These are phyloP conservation scores for Mus spicilegus DNA, from an alignment of 2,113 vertebrate species.

Conservation along the genomic window DNA sequence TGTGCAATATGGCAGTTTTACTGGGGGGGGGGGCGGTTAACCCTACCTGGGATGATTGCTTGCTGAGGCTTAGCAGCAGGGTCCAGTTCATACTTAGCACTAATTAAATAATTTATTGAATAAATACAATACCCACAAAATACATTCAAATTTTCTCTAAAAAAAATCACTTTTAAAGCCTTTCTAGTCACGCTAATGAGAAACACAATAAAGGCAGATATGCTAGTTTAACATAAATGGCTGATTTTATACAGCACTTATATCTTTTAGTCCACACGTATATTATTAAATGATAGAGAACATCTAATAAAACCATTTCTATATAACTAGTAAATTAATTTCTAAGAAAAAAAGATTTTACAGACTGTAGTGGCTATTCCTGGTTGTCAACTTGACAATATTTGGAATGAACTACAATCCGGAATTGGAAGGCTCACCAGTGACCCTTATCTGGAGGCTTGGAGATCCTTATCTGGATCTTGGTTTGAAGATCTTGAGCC, in stretches of 20 bases:
- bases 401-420: too few species aligned
- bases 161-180: slow-evolving; percentile 89
- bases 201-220: slow-evolving; percentile 94
- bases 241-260: slow-evolving; percentile 99
- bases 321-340: slow-evolving; percentile 88
- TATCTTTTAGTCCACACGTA: slow-evolving; percentile 99
- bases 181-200: slow-evolving; percentile 87
- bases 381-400: too few species aligned
- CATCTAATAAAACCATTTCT: slow-evolving; percentile 96
- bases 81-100: slow-evolving; percentile 91
- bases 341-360: too few species aligned
- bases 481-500: too few species aligned
- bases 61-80: slow-evolving; percentile 91
- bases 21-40: slow-evolving; percentile 85
- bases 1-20: slow-evolving; percentile 93
- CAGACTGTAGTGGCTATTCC: too few species aligned
- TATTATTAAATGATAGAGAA: slow-evolving; percentile 99
- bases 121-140: slow-evolving; percentile 94
- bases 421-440: too few species aligned
- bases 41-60: slow-evolving; percentile 90
- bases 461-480: too few species aligned
- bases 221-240: slow-evolving; percentile 99
- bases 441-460: too few species aligned
- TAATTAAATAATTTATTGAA: slow-evolving; percentile 94
- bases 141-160: slow-evolving; percentile 89